Conservation (phyloP, 2,888 invertebrate species). For the Pachydiplax longipennis region DNA sequence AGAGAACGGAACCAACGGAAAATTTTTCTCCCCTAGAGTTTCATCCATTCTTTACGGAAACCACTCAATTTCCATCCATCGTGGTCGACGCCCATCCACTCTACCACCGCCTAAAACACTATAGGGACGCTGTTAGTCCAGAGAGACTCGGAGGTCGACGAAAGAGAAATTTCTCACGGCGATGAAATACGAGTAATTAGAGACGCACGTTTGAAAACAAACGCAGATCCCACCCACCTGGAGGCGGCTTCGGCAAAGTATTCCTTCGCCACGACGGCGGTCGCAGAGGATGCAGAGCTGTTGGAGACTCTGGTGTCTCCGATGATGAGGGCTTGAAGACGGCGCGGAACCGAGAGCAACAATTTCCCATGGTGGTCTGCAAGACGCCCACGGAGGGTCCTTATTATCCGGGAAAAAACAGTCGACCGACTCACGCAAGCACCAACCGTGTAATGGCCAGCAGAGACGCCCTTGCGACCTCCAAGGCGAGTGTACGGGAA, state of each 20-base stretch:
- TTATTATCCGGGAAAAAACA: background rate
- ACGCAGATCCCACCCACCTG: background rate
- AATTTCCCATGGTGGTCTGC: conserved; percentile 55
- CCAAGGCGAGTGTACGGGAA: background rate
- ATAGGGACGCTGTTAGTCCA: background rate
- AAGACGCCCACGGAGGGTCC: background rate
- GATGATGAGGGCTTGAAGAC: conserved; percentile 54
- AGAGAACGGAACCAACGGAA: background rate
- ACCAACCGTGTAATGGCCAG: background rate
- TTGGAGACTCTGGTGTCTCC: conserved; percentile 30
- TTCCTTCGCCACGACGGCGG: conserved; percentile 52
- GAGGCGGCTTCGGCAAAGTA: conserved; percentile 57
- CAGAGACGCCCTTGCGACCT: conserved; percentile 12
- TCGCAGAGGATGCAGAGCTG: conserved; percentile 53
- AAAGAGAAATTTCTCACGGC: background rate
- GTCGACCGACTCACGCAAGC: background rate
- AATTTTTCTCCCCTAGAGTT: background rate
- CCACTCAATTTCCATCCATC: background rate
- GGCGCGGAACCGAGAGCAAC: conserved; percentile 56
- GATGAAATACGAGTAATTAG: background rate
- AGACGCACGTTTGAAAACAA: background rate
- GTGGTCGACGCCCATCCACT: background rate
- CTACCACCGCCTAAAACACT: background rate
- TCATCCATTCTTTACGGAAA: background rate
- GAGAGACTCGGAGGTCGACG: background rate